Evolutionary conservation across 2,113 vertebrate genomes (phyloP), one percentile per base, ranked within the genome.

Genomic region (Bostrychus sinensis): DNA sequence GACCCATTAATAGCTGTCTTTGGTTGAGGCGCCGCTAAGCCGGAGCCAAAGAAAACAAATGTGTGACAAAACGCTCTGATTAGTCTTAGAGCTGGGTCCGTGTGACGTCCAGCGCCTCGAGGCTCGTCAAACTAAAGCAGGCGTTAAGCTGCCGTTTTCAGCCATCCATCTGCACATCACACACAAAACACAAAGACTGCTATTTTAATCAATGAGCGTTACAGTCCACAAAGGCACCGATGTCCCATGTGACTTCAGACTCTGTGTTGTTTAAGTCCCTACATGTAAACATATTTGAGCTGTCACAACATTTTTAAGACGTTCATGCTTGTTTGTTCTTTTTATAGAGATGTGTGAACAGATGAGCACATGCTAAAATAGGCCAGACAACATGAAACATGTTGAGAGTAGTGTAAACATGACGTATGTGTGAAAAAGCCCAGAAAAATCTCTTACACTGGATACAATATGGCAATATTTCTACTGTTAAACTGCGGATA

Each of bases 31-130:
- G 48, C 14, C 16, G 14, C 25, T n/a, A 51, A 51, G 26, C 48
- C 14, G 23, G 48, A 25, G 48, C 48, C 48, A 28, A 30, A 30
- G 25, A 8, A 51, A 17, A 51, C 16, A 30, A 30, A 51, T 17
- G 48, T 51, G 48, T 9, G 48, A 51, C 48, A 51, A 51, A 51
- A 28, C 48, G 7, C 46, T 50, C 13, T 5, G 46, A 26, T 50
- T 46, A 10, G 19, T 41, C 16, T 43, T 13, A 3, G 10, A 16
- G 22, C 14, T 2, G 2, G 46, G 46, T 30, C 25, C 25, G 25
- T 2, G 48, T 32, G 30, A 32, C 30, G 30, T 32, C 30, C 30
- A 30, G 9, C 16, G 48, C 48, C 48, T 28, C 14, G 25, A 28
- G 48, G 22, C 22, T 13, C 13, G 48, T 17, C 48, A 8, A 9